Conservation (phyloP, 2,113 vertebrate species). For the Rhizomys pruinosus region DNA sequence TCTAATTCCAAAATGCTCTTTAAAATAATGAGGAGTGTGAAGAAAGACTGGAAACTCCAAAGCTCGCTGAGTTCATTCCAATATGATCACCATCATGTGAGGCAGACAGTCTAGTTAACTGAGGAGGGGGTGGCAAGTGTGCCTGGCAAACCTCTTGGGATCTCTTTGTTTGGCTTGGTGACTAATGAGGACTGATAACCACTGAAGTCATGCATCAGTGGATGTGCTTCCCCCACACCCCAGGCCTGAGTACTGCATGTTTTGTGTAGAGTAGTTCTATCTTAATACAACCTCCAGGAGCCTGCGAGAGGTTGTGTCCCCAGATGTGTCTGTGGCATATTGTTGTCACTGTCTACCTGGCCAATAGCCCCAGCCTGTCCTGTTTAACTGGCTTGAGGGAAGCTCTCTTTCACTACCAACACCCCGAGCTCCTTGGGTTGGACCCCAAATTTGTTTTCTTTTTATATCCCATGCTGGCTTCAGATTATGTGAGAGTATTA, state of each 20-base stretch:
- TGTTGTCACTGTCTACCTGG: neutral
- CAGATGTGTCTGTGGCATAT: neutral
- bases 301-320: neutral
- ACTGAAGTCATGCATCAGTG: accelerated
- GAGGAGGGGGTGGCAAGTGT: neutral
- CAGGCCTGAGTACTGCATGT: accelerated
- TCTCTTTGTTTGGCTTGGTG: accelerated
- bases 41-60: conserved; percentile 17
- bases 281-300: neutral
- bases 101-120: neutral
- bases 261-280: accelerated
- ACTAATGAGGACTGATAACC: neutral
- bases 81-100: neutral
- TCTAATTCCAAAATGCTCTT: conserved; percentile 8
- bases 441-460: neutral
- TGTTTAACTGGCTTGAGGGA: neutral
- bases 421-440: neutral
- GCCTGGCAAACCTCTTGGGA: neutral
- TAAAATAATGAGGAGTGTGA: conserved; percentile 34
- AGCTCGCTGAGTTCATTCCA: neutral
- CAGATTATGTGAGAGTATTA: neutral
- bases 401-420: neutral
- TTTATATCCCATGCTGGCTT: neutral
- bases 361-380: too few relatives aligned
- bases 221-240: neutral